Evolutionary conservation across 1,140 invertebrate species (phyloP).

Genomic region (Drosophila repletoides): DNA sequence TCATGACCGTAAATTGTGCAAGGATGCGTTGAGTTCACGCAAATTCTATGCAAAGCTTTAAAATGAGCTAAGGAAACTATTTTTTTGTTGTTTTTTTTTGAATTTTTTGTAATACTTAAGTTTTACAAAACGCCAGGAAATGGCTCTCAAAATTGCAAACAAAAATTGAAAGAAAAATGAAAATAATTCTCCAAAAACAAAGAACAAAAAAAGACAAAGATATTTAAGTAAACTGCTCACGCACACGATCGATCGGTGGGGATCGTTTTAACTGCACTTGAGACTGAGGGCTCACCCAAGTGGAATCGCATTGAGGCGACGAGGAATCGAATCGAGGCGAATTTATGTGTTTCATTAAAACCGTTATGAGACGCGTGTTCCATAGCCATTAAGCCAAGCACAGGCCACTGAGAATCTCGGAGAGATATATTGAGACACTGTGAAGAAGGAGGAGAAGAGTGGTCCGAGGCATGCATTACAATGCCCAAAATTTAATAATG

Average conservation of each 20-base stretch:
- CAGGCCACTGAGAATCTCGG: slow-evolving; percentile 3
- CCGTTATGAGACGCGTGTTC: slow-evolving; percentile 74
- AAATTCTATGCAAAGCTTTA: slow-evolving; percentile 26
- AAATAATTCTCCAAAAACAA: background rate
- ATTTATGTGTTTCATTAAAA: slow-evolving; percentile 78
- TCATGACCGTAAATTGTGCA: slow-evolving; percentile 70
- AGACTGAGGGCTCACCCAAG: slow-evolving; percentile 59
- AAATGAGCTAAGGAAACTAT: background rate
- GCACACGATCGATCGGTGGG: slow-evolving; percentile 41
- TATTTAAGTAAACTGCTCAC: slow-evolving; percentile 64
- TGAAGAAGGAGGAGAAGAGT: background rate
- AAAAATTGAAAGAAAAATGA: background rate
- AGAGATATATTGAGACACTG: background rate
- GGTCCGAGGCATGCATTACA: slow-evolving; percentile 35
- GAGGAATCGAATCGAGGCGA: slow-evolving; percentile 52
- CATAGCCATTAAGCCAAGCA: slow-evolving; percentile 55
- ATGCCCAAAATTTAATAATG: slow-evolving; percentile 64
- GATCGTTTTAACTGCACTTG: slow-evolving; percentile 30
- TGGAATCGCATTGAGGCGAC: slow-evolving; percentile 41
- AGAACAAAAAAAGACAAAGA: slow-evolving; percentile 21
- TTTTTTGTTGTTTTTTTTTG: background rate
- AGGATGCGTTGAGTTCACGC: slow-evolving; percentile 28
- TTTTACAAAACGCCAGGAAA: too few relatives aligned
- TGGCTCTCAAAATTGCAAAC: background rate
- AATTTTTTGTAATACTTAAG: too few relatives aligned